Base-by-base conservation (phyloP, 2,797 vertebrate species). In the Phaenicophaeus curvirostris region DNA sequence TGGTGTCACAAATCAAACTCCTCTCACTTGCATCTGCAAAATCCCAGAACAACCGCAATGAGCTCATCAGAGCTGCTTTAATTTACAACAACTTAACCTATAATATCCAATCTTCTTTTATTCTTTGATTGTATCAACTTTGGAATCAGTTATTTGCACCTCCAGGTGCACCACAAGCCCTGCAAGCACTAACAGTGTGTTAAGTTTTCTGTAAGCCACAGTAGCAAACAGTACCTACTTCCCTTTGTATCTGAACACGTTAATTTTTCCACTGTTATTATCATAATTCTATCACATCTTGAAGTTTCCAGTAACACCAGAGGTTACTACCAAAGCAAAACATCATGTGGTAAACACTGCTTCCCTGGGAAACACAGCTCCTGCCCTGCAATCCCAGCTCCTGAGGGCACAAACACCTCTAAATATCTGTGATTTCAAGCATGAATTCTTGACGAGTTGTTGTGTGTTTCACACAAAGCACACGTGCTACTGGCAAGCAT, bases 321-420 rank as follows among this genome's bases (percentile, higher is more conserved):
- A 33, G n/a, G 35, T 72, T 53, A 25, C 54, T 41, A 74, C 51
- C 33, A 35, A 37, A 87, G 42, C 33, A 19, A 48, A 41, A 35
- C 12, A 1, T 0, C 0, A 9, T 0, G 31, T 18, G 0, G 55
- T 7, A 7, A 54, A 18, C 0, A 0, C 44, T 15, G 6, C 27
- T 3, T 62, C 19, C 63, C 63, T 53, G 63, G 35, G 55, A 86
- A 80, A 14, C 33, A 2, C 18, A 30, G 39, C 23, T 76, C 63
- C 78, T 67, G 66, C 54, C 44, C 44, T 6, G 7, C 21, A 62
- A 27, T 6, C 33, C 69, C 10, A 0, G 59, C 57, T 72, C 53
- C 65, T 11, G 46, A 18, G 65, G 82, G 31, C 69, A 55, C 55
- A 23, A 67, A 17, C 76, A 39, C 58, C 57, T 76, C 63, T 7